Evolutionary conservation across 2,888 invertebrate species (phyloP).

Genomic region (Euzetes globulus): DNA sequence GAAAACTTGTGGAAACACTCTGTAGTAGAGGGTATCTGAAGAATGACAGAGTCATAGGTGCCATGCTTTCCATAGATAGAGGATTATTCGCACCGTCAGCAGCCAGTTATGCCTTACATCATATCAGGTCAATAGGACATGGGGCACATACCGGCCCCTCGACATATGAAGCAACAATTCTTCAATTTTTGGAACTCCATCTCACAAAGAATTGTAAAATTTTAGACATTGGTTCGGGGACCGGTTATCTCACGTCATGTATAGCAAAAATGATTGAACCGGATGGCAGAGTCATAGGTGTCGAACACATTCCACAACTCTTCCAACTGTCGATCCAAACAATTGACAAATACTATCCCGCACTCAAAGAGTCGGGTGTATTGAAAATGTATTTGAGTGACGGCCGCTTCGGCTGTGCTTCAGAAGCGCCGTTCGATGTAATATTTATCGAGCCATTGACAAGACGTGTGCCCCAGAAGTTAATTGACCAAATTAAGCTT

Average conservation of each 20-base stretch:
- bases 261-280: conserved; percentile 72
- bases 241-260: conserved; percentile 83
- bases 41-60: neutral
- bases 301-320: conserved; percentile 80
- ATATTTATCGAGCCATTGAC: conserved; percentile 90
- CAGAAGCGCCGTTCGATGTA: conserved; percentile 76
- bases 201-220: conserved; percentile 66
- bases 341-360: conserved; percentile 62
- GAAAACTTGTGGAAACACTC: neutral
- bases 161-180: conserved; percentile 3
- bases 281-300: conserved; percentile 64
- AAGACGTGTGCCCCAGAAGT: conserved; percentile 57
- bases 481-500: conserved; percentile 76
- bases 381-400: conserved; percentile 74
- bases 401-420: conserved; percentile 68
- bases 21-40: neutral
- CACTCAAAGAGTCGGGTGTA: conserved; percentile 59
- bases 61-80: neutral
- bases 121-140: neutral
- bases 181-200: conserved; percentile 48
- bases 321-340: conserved; percentile 66
- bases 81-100: conserved; percentile 8
- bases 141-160: conserved; percentile 12
- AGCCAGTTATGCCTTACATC: conserved; percentile 3
- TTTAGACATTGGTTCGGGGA: conserved; percentile 85